Conservation (phyloP, 2,113 vertebrate genomes). For the Nibea albiflora region DNA sequence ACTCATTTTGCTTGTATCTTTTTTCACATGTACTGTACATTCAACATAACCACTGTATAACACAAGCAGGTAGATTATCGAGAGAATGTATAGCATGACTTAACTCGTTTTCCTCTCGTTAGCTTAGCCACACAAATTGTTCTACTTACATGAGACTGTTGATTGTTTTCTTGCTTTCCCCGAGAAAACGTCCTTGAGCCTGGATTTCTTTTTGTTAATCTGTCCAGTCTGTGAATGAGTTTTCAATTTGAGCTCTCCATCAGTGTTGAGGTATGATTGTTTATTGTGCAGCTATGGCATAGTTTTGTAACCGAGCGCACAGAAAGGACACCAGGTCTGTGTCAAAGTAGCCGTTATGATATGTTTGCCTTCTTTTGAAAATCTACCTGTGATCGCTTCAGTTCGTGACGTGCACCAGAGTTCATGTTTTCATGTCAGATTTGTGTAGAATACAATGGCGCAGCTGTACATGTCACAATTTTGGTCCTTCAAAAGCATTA, state of each 20-base stretch:
- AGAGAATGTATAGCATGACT: constrained; percentile 48
- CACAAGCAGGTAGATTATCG: constrained; percentile 65
- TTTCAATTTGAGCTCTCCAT: constrained; percentile 34
- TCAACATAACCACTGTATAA: constrained; percentile 38
- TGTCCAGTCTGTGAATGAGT: constrained; percentile 10
- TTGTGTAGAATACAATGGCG: constrained; percentile 68
- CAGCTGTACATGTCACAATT: constrained; percentile 70
- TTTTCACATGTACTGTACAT: constrained; percentile 52
- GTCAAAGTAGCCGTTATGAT: constrained; percentile 51
- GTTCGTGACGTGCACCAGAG: constrained; percentile 72
- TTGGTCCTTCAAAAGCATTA: constrained; percentile 64
- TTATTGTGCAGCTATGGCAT: constrained; percentile 48
- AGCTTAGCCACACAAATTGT: constrained; percentile 30
- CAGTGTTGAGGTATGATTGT: constrained; percentile 57
- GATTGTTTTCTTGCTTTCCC: constrained; percentile 20
- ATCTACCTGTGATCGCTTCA: constrained; percentile 71
- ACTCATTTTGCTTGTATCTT: constrained; percentile 15
- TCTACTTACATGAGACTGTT: neutral
- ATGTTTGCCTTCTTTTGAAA: constrained; percentile 66
- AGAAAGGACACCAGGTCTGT: constrained; percentile 21
- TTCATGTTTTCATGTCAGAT: constrained; percentile 71
- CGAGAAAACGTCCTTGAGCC: constrained; percentile 13
- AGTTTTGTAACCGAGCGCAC: constrained; percentile 30
- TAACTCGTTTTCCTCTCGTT: constrained; percentile 12
- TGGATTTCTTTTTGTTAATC: constrained; percentile 10